A percentile compares a stretch with the other conserved stretches of the same genome.
Conservation (phyloP, 2,888 invertebrate genomes). For the Teleogryllus oceanicus region DNA sequence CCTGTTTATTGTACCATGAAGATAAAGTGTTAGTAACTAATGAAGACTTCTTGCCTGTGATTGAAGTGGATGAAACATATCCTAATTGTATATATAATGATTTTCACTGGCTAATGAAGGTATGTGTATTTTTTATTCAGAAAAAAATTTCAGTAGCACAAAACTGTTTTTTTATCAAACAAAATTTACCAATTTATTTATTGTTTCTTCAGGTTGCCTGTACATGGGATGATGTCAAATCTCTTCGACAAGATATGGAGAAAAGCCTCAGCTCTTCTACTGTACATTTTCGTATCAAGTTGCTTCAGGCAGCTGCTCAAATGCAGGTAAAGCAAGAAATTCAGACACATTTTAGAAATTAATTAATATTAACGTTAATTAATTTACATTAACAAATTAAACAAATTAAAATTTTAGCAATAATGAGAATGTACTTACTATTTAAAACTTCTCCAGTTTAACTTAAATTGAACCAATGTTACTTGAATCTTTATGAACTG, state of each 20-base stretch:
- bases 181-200: neutral
- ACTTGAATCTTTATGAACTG: too few species aligned
- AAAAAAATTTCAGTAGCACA: neutral
- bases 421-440: neutral
- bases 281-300: slow-evolving; percentile 82
- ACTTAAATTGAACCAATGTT: too few species aligned
- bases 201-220: slow-evolving; percentile 68
- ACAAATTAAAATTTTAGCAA: neutral
- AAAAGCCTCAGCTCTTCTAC: slow-evolving; percentile 86
- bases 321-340: slow-evolving; percentile 59
- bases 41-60: slow-evolving; percentile 93
- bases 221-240: slow-evolving; percentile 94
- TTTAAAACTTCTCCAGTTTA: too few species aligned
- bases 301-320: slow-evolving; percentile 86
- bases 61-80: slow-evolving; percentile 95
- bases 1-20: slow-evolving; percentile 90
- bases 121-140: slow-evolving; percentile 42
- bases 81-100: slow-evolving; percentile 88
- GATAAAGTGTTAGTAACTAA: slow-evolving; percentile 94
- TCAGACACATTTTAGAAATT: too few species aligned
- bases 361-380: too few species aligned
- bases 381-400: neutral
- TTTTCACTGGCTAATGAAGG: slow-evolving; percentile 97
- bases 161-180: neutral
- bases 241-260: slow-evolving; percentile 89